These are phyloP conservation scores for Rhagophthalmus giganteus DNA, from an alignment of 2,888 invertebrate genomes.

Conservation along the genomic window DNA sequence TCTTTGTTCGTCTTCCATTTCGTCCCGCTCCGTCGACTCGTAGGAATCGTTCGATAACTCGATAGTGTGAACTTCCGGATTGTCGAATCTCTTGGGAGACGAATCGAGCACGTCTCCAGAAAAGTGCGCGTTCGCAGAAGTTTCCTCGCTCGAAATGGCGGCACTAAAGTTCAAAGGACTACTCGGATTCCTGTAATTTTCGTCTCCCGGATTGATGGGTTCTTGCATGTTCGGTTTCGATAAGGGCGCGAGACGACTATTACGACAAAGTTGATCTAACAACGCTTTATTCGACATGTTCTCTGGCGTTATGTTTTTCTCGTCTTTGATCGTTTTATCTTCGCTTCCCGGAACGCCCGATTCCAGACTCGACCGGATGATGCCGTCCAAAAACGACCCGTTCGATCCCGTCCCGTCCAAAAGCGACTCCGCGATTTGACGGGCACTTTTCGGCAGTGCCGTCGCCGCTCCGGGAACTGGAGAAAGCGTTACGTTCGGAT, in stretches of 20 bases:
- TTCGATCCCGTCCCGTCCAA: constrained; percentile 70
- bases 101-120: constrained; percentile 14
- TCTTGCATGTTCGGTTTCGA: constrained; percentile 50
- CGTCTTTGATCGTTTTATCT: constrained; percentile 60
- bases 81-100: constrained; percentile 32
- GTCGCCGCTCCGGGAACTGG: constrained; percentile 38
- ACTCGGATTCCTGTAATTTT: constrained; percentile 50
- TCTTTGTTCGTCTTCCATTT: constrained; percentile 23
- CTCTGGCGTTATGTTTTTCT: constrained; percentile 56
- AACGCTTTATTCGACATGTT: constrained; percentile 65
- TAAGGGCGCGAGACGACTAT: constrained; percentile 61
- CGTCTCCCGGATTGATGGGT: constrained; percentile 56
- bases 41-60: constrained; percentile 55
- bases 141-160: constrained; percentile 36
- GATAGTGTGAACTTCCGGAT: constrained; percentile 49
- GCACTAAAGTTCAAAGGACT: constrained; percentile 50
- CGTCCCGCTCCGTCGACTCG: constrained; percentile 40
- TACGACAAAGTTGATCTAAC: constrained; percentile 68
- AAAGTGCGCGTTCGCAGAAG: constrained; percentile 15
- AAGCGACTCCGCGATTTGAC: constrained; percentile 67
- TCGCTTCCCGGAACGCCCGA: constrained; percentile 61
- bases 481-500: constrained; percentile 40
- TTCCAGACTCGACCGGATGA: constrained; percentile 80
- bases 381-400: constrained; percentile 80
- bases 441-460: constrained; percentile 55